Percentiles rank a stretch among this genome's conserved stretches.
Conservation (phyloP, 2,113 vertebrate genomes). For the Phycodurus eques region DNA sequence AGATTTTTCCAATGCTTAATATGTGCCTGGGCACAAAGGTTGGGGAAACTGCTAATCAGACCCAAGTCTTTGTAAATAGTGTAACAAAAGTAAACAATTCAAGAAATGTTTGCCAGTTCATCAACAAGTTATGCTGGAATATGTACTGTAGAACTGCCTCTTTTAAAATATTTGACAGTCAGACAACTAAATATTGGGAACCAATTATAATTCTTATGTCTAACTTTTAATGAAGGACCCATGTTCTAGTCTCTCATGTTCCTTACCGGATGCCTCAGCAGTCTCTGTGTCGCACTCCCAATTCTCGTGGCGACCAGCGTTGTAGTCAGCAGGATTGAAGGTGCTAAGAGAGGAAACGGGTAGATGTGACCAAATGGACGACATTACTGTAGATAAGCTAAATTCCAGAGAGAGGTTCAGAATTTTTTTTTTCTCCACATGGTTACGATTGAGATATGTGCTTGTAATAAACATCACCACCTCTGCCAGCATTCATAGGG, state of each 20-base stretch:
- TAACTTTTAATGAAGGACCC: background rate
- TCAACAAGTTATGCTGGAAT: no score
- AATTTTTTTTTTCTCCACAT: constrained; percentile 24
- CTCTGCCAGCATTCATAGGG: constrained; percentile 8
- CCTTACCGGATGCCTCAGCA: constrained; percentile 82
- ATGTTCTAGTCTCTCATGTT: background rate
- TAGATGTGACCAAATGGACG: background rate
- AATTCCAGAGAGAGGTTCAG: constrained; percentile 31
- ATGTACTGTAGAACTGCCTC: no score
- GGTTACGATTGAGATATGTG: constrained; percentile 43
- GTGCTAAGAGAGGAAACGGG: constrained; percentile 69
- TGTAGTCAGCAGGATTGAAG: constrained; percentile 92
- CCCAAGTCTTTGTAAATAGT: no score
- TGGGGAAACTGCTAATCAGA: no score
- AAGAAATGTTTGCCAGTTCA: no score
- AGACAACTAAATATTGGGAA: no score
- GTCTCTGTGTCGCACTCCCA: constrained; percentile 82
- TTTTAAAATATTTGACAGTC: no score
- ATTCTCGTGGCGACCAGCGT: constrained; percentile 77
- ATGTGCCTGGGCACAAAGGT: no score
- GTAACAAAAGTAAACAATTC: no score
- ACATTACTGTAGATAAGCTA: background rate
- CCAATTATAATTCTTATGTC: no score
- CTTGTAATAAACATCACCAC: constrained; percentile 50
- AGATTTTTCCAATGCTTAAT: no score